Evolutionary conservation across 2,113 vertebrate species (phyloP).

Genomic region (Leuciscus idus): DNA sequence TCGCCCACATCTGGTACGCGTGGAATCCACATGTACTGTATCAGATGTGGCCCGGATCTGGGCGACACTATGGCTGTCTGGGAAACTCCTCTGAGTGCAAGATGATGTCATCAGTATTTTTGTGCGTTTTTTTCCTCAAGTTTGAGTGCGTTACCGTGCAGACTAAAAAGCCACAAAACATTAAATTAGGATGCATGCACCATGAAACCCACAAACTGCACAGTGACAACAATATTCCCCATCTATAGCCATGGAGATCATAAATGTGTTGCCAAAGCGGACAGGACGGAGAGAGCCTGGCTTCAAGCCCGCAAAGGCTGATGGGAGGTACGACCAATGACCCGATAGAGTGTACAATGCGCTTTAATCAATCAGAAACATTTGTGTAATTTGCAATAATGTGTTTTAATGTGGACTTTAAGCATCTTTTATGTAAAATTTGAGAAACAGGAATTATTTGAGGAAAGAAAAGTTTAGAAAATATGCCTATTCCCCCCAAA

Average conservation of each 20-base stretch:
- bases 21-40: too few species aligned
- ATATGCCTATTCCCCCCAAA: not conserved
- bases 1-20: too few species aligned
- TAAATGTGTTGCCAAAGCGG: slow-evolving; percentile 64
- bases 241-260: slow-evolving; percentile 70
- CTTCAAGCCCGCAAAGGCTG: slow-evolving; percentile 38
- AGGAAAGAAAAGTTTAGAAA: not conserved
- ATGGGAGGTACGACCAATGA: slow-evolving; percentile 57
- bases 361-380: not conserved
- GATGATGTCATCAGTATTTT: not conserved
- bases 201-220: not conserved
- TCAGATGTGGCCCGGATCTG: too few species aligned
- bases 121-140: too few species aligned
- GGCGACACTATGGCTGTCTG: too few species aligned
- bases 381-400: not conserved
- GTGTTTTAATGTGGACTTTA: not conserved
- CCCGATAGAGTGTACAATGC: not conserved
- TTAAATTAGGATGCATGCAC: not conserved
- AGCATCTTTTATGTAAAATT: not conserved
- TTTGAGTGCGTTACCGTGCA: not conserved
- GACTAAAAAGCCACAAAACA: not conserved
- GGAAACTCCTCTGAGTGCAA: not conserved
- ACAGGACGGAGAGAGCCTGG: slow-evolving; percentile 54
- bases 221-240: not conserved
- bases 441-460: not conserved